Evolutionary conservation across 2,113 vertebrate genomes (phyloP), one percentile per base, ranked within the genome.

Genomic region (Podocnemis expansa): DNA sequence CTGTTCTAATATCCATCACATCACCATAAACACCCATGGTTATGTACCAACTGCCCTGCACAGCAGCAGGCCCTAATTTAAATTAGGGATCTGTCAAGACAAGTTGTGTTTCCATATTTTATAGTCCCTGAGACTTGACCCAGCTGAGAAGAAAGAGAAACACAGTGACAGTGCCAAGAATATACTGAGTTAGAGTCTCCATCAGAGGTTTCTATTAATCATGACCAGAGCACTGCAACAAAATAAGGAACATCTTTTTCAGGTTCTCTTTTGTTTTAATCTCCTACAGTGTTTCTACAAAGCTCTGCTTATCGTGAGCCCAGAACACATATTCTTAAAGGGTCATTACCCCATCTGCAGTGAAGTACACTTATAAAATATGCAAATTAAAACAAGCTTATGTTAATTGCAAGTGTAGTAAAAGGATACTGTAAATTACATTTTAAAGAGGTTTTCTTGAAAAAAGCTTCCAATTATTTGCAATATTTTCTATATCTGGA

Each of bases 161-260:
- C 89, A 96, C 25, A 84, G 60, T 91, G 88, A 90, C 83, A 85
- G 63, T 96, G 97, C 96, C 97, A 97, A 96, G 96, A 97, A 96
- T 97, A 96, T 95, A 94, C 92, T 87, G 95, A 94, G 83, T 83
- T 95, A 92, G 82, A 96, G 89, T 91, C 95, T 96, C 95, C 94
- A 93, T 96, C 93, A 96, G 93, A 97, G 80, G 38, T 82, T 95
- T 96, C 92, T 95, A 97, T 97, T 97, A 97, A 97, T 97, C 97
- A 96, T n/a, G 76, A 88, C 29, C 82, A 95, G 93, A 95, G 82
- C 76, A 78, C 70, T 89, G 80, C 89, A 89, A 89, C 75, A 93
- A 96, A 96, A 96, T 93, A 96, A 95, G 92, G 96, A 97, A 96
- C 94, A 97, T 97, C 97, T 95, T 95, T 96, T 94, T 95, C 95